These are phyloP conservation scores for Bos javanicus DNA, from an alignment of 2,113 vertebrate species.

Conservation along the genomic window DNA sequence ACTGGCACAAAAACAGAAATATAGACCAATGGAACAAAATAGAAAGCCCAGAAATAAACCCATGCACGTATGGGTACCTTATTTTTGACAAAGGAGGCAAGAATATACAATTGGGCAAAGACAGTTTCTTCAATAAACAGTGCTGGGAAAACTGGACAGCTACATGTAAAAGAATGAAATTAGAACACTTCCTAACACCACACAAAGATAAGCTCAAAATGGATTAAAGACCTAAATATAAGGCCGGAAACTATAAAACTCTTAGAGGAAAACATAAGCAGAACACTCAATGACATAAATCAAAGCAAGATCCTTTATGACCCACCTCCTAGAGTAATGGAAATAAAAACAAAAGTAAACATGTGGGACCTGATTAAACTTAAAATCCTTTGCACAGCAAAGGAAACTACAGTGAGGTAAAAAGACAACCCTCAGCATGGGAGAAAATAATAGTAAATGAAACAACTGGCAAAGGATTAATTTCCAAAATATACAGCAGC, in stretches of 20 bases:
- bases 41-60: background rate
- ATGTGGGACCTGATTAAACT: background rate
- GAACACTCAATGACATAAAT: background rate
- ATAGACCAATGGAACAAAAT: background rate
- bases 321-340: background rate
- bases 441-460: background rate
- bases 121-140: background rate
- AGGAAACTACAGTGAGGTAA: background rate
- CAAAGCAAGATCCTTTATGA: background rate
- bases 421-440: background rate
- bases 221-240: background rate
- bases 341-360: background rate
- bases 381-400: background rate
- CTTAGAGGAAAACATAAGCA: background rate
- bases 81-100: background rate
- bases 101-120: background rate
- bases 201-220: background rate
- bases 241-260: background rate
- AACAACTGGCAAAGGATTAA: background rate
- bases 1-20: background rate
- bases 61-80: background rate
- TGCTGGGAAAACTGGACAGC: background rate
- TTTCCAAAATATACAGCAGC: background rate
- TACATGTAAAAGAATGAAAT: background rate
- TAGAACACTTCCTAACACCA: background rate